Percentiles rank a stretch among this genome's conserved stretches.
Conservation (phyloP, 2,113 vertebrate species). For the Ranitomeya variabilis region DNA sequence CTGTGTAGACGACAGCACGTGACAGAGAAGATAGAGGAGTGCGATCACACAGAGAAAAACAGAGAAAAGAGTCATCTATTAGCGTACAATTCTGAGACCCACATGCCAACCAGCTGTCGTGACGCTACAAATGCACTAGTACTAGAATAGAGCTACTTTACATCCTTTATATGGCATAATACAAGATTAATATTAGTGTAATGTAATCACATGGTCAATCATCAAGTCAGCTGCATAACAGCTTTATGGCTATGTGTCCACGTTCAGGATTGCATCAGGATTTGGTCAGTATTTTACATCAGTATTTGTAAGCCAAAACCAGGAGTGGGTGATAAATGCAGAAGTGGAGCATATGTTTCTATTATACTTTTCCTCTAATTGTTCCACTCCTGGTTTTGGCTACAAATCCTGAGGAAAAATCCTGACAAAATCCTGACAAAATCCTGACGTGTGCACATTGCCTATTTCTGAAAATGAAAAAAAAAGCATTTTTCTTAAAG, state of each 20-base stretch:
- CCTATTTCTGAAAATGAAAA: neutral
- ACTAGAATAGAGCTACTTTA: neutral
- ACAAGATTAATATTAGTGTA: neutral
- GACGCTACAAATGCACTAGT: neutral
- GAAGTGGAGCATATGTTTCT: too few relatives aligned
- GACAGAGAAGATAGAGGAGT: constrained; percentile 74
- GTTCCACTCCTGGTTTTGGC: too few relatives aligned
- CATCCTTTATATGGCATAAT: constrained; percentile 14
- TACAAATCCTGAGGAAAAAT: too few relatives aligned
- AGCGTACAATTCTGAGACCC: constrained; percentile 15
- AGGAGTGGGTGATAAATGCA: too few relatives aligned
- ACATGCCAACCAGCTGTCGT: constrained; percentile 14
- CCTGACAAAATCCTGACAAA: too few relatives aligned
- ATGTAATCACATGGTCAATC: neutral
- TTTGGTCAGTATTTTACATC: too few relatives aligned
- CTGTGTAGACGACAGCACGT: constrained; percentile 78
- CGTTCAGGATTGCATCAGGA: too few relatives aligned
- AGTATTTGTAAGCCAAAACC: too few relatives aligned
- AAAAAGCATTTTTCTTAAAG: neutral
- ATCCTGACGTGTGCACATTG: too few relatives aligned
- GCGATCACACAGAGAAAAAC: constrained; percentile 44
- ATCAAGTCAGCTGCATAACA: neutral
- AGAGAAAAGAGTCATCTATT: constrained; percentile 49
- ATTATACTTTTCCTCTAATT: too few relatives aligned
- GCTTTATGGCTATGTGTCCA: too few relatives aligned